These are phyloP conservation scores for Tachuris rubrigastra DNA, from an alignment of 2,113 vertebrate genomes.

Conservation along the genomic window DNA sequence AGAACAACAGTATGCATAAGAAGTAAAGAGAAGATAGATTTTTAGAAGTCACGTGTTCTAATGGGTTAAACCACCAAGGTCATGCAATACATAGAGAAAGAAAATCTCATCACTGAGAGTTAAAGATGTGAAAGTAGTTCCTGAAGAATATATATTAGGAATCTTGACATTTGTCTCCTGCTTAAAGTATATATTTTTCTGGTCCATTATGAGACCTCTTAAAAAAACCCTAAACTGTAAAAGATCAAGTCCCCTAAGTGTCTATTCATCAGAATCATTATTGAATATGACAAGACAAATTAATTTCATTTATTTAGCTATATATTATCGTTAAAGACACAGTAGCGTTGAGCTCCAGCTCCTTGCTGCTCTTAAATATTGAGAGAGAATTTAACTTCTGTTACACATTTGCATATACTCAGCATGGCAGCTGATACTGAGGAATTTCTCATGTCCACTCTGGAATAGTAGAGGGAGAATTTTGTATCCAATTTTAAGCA, in stretches of 20 bases:
- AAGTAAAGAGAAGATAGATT: neutral
- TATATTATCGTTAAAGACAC: neutral
- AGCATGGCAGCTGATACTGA: neutral
- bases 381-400: neutral
- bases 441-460: neutral
- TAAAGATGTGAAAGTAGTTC: neutral
- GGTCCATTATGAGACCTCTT: neutral
- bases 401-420: neutral
- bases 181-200: neutral
- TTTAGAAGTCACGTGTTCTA: neutral
- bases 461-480: neutral
- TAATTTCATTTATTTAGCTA: neutral
- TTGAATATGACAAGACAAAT: slow-evolving; percentile 14
- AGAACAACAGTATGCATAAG: neutral
- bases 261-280: neutral
- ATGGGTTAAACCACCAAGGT: neutral
- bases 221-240: neutral
- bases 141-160: neutral
- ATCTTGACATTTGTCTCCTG: neutral
- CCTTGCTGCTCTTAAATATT: neutral
- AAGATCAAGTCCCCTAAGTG: neutral
- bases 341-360: neutral
- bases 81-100: neutral
- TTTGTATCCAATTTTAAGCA: neutral
- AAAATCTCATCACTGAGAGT: neutral